Percentiles rank a stretch among this genome's conserved stretches.
Evolutionary conservation across 2,888 invertebrate species (phyloP).

Genomic region (Nemotelus nigrinus): DNA sequence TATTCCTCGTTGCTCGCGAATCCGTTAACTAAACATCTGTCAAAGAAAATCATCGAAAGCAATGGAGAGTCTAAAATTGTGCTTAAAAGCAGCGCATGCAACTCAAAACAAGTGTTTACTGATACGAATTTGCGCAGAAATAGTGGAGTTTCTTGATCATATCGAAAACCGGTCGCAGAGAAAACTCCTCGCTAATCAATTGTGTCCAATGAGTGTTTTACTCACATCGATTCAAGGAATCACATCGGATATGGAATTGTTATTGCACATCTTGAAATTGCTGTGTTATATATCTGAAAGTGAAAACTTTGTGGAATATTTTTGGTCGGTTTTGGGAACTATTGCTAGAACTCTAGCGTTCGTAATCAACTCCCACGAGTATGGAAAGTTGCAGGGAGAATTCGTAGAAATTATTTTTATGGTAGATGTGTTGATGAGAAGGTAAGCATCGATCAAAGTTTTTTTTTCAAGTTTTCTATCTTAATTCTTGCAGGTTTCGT

Average conservation of each 20-base stretch:
- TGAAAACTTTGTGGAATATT: constrained; percentile 33
- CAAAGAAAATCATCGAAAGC: no score
- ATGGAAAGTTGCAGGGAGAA: constrained; percentile 22
- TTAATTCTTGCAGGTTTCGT: no score
- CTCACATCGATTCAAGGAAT: constrained; percentile 34
- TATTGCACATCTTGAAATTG: constrained; percentile 6
- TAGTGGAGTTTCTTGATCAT: neutral
- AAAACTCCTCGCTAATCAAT: neutral
- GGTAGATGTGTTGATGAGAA: constrained; percentile 36
- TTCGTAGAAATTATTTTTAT: constrained; percentile 44
- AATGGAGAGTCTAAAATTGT: neutral
- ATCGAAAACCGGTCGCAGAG: neutral
- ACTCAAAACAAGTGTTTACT: neutral
- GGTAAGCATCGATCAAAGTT: neutral
- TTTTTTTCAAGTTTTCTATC: no score
- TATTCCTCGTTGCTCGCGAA: no score
- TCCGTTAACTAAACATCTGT: no score
- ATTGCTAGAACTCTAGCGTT: constrained; percentile 37
- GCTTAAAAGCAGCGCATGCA: neutral
- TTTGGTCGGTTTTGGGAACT: constrained; percentile 32
- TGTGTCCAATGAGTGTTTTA: constrained; percentile 20
- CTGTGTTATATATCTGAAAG: constrained; percentile 43
- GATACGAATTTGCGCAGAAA: constrained; percentile 13
- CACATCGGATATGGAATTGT: constrained; percentile 18
- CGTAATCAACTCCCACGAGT: neutral